Evolutionary conservation across 1,140 invertebrate genomes (phyloP).

Genomic region (Gryon sp.): DNA sequence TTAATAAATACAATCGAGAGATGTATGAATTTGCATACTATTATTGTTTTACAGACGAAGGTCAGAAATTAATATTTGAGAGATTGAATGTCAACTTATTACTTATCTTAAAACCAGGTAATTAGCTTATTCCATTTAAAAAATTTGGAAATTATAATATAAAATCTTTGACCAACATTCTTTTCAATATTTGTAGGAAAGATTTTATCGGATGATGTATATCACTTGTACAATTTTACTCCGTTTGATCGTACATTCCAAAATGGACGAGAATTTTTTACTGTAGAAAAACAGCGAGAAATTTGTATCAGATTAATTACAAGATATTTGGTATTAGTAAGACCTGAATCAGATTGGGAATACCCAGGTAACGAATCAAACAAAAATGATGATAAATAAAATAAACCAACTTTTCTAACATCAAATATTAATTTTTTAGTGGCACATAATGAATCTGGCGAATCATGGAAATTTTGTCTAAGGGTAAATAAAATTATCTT

Average conservation of each 20-base stretch:
- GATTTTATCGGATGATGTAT: neutral
- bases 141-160: too few relatives aligned
- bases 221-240: conserved; percentile 68
- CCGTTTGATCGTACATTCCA: conserved; percentile 79
- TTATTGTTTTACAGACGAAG: conserved; percentile 91
- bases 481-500: conserved; percentile 81
- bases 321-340: conserved; percentile 92
- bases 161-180: too few relatives aligned
- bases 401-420: neutral
- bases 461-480: conserved; percentile 95
- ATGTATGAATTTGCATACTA: conserved; percentile 90
- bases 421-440: too few relatives aligned
- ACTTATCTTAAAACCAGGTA: conserved; percentile 88
- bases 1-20: conserved; percentile 87
- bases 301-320: conserved; percentile 92
- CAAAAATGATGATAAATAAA: too few relatives aligned
- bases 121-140: too few relatives aligned
- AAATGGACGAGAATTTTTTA: conserved; percentile 87
- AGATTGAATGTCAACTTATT: conserved; percentile 93
- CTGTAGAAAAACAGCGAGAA: conserved; percentile 84
- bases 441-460: conserved; percentile 80
- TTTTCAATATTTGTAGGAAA: too few relatives aligned
- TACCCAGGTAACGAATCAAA: conserved; percentile 88
- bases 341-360: conserved; percentile 94
- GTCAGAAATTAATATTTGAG: conserved; percentile 88